phyloP scores from a whole-genome alignment of 2,888 invertebrate species.

The Hyppa rectilinea region DNA sequence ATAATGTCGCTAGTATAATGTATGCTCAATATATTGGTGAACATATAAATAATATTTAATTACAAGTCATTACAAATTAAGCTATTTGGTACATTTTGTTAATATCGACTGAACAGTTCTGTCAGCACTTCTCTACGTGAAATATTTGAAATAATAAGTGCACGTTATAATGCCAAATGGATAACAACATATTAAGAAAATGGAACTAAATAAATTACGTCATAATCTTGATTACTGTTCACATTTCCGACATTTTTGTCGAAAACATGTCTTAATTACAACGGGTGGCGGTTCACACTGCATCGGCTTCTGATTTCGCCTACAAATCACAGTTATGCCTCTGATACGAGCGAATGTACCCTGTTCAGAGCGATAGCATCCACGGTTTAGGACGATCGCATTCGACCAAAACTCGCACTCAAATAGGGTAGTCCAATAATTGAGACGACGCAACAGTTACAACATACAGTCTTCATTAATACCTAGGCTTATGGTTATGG shows the following conservation, averaged over 20 bases:
- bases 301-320: slow-evolving; percentile 2
- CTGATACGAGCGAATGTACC: not conserved
- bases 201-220: slow-evolving; percentile 27
- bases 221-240: slow-evolving; percentile 7
- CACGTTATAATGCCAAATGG: slow-evolving; percentile 30
- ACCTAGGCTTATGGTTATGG: slow-evolving; percentile 90
- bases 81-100: slow-evolving; percentile 61
- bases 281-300: slow-evolving; percentile 2
- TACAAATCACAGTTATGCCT: slow-evolving; percentile 15
- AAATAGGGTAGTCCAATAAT: slow-evolving; percentile 29
- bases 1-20: slow-evolving; percentile 12
- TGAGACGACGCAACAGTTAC: slow-evolving; percentile 31
- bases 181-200: slow-evolving; percentile 10
- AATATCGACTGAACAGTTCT: slow-evolving; percentile 31
- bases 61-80: slow-evolving; percentile 54
- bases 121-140: slow-evolving; percentile 16
- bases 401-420: slow-evolving; percentile 22
- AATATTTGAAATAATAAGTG: slow-evolving; percentile 27
- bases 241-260: slow-evolving; percentile 4
- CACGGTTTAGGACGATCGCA: not conserved
- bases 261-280: slow-evolving; percentile 15
- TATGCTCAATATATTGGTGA: slow-evolving; percentile 23
- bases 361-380: slow-evolving; percentile 11
- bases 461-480: slow-evolving; percentile 71
- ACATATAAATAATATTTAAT: slow-evolving; percentile 45